phyloP scores from a whole-genome alignment of 1,140 invertebrate genomes.

The Caenorhabditis briggsae region DNA sequence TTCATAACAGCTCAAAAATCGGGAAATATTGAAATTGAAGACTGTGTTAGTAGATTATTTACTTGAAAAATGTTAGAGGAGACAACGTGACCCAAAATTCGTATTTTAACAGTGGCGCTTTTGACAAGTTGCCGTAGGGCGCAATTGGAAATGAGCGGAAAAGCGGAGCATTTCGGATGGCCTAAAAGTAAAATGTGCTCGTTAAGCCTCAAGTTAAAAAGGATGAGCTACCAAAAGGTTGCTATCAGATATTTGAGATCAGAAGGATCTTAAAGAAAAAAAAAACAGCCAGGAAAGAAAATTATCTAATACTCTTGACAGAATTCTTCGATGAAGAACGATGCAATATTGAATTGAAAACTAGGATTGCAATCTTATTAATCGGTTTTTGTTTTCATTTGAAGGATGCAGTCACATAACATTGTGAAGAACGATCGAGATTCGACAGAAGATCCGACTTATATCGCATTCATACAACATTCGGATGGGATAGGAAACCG shows the following conservation, averaged over 20 bases:
- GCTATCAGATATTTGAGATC: too few relatives aligned
- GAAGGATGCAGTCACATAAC: too few relatives aligned
- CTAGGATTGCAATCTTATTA: too few relatives aligned
- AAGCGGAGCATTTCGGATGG: not conserved
- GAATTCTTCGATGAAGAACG: too few relatives aligned
- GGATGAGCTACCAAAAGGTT: too few relatives aligned
- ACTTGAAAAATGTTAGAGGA: not conserved
- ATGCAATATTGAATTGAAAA: too few relatives aligned
- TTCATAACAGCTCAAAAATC: not conserved
- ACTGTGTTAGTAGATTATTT: not conserved
- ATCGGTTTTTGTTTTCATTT: too few relatives aligned
- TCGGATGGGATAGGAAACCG: not conserved
- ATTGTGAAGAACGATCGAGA: not conserved
- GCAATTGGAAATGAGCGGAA: not conserved
- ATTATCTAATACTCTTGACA: too few relatives aligned
- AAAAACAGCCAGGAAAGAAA: too few relatives aligned
- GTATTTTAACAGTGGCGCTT: conserved; percentile 14
- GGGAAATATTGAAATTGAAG: not conserved
- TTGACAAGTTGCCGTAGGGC: not conserved
- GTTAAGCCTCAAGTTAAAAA: too few relatives aligned
- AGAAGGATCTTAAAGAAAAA: too few relatives aligned
- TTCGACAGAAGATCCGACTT: not conserved
- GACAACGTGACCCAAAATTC: conserved; percentile 13
- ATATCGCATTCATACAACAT: not conserved
- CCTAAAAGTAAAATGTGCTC: not conserved